Base-by-base conservation (phyloP, 1,140 invertebrate species). In the Rhyacophila brunnea region DNA sequence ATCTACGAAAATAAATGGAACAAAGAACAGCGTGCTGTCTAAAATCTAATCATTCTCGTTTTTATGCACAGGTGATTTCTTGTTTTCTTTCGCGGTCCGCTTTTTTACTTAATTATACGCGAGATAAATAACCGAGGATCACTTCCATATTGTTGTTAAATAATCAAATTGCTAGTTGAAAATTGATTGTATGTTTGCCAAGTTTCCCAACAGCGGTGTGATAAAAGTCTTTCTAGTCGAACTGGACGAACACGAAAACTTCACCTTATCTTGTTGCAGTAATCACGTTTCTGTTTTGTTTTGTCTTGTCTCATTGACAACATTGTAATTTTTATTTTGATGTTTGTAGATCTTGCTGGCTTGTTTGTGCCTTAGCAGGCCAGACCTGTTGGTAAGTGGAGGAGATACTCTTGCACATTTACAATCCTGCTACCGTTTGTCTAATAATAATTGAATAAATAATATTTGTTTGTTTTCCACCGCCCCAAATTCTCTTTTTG, bases 301-400 rank as follows among this genome's bases (percentile, higher is more conserved):
- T 48, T 48, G 45, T 56, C 14, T 46, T 6, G 32, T 38, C 19
- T n/a, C 11, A 43, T 50, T 44, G 38, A 50, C 55, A 50, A 51
- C 17, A 35, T 34, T 58, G 36, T 50, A 58, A 55, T 60, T 43
- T 48, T 58, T 63, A 32, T 64, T 59, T 28, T 64, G 51, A 59
- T 64, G 56, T 64, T 80, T 83, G 74, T 83, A 83, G 82, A 83
- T 83, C 79, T 82, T 83, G 81, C 81, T 83, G 81, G 82, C 82
- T 83, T 83, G 82, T 81, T 82, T 83, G 81, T 83, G 82, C 81
- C 81, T 83, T 80, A 79, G 77, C 75, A 83, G 82, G 81, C 82
- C 82, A 83, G 82, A 83, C 80, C 80, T 83, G 76, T 80, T 83
- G 82, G 82, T 83, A 83, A 83, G 82, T 83, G 58, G 54, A 75